Evolutionary conservation across 2,113 vertebrate species (phyloP).

Genomic region (Isichthys henryi): DNA sequence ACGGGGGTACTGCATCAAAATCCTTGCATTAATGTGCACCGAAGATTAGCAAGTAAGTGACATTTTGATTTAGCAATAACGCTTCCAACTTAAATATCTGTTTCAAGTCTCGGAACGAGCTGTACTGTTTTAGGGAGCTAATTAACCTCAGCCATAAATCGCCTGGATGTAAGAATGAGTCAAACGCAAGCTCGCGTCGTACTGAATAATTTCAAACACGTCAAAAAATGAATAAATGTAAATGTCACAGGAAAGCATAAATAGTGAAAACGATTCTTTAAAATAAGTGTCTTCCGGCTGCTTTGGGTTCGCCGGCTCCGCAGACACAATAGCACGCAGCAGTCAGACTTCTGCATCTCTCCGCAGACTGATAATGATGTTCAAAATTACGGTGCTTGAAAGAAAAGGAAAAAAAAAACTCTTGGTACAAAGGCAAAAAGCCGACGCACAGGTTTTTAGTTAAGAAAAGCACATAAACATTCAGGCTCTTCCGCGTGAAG

Average conservation of each 20-base stretch:
- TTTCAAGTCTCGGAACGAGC: not conserved
- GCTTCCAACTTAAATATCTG: not conserved
- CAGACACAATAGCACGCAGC: constrained; percentile 11
- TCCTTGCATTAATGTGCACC: not conserved
- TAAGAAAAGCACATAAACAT: constrained; percentile 1
- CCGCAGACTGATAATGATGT: constrained; percentile 10
- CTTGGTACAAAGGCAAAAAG: not conserved
- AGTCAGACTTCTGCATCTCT: constrained; percentile 5
- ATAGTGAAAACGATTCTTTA: constrained; percentile 12
- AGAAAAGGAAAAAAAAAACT: not conserved
- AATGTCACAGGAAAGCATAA: constrained; percentile 1
- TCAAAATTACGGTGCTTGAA: constrained; percentile 21
- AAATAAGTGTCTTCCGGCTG: not conserved
- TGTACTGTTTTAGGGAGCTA: not conserved
- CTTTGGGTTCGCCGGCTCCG: not conserved
- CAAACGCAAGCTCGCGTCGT: not conserved
- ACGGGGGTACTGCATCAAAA: not conserved
- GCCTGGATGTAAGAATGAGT: not conserved
- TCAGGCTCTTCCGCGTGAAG: not conserved
- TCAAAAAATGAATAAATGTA: not conserved
- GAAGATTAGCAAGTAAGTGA: not conserved
- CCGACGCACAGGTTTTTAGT: not conserved
- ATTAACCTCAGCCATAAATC: not conserved
- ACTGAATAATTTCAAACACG: not conserved
- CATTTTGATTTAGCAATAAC: not conserved